These are phyloP conservation scores for Drosophila littoralis DNA, from an alignment of 1,140 invertebrate genomes.

Conservation along the genomic window DNA sequence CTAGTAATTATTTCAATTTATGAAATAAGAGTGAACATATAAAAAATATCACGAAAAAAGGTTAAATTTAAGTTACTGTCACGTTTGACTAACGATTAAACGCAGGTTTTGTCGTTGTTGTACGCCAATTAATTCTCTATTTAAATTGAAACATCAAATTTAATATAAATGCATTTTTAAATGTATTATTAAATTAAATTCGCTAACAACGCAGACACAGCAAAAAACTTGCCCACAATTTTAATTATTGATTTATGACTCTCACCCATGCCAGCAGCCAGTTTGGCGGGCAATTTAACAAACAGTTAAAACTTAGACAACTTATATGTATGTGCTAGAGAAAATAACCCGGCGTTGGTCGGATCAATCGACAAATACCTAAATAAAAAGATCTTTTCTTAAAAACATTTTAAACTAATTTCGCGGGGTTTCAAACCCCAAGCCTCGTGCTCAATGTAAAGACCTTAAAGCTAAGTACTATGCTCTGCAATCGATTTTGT, in stretches of 20 bases:
- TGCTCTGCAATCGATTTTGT: no score
- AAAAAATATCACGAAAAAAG: no score
- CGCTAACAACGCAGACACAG: slow-evolving; percentile 46
- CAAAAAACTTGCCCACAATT: slow-evolving; percentile 47
- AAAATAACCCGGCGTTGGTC: no score
- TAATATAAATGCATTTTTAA: slow-evolving; percentile 77
- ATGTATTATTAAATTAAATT: slow-evolving; percentile 76
- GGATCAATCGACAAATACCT: no score
- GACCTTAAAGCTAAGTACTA: no score
- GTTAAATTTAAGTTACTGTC: slow-evolving; percentile 25
- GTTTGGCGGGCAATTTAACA: slow-evolving; percentile 10
- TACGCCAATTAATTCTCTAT: slow-evolving; percentile 78
- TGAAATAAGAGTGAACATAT: not conserved
- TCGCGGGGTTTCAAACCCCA: no score
- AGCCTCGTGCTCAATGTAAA: no score
- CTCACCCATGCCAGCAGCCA: not conserved
- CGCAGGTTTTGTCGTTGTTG: slow-evolving; percentile 46
- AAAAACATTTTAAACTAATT: no score
- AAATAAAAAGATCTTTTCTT: no score
- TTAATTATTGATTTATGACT: slow-evolving; percentile 73
- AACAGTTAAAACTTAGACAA: slow-evolving; percentile 4
- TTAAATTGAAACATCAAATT: slow-evolving; percentile 81
- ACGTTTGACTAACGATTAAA: slow-evolving; percentile 29
- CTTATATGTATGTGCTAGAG: no score
- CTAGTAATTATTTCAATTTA: slow-evolving; percentile 1